phyloP scores from a whole-genome alignment of 2,888 invertebrate species.

The Sialis fuliginosa region DNA sequence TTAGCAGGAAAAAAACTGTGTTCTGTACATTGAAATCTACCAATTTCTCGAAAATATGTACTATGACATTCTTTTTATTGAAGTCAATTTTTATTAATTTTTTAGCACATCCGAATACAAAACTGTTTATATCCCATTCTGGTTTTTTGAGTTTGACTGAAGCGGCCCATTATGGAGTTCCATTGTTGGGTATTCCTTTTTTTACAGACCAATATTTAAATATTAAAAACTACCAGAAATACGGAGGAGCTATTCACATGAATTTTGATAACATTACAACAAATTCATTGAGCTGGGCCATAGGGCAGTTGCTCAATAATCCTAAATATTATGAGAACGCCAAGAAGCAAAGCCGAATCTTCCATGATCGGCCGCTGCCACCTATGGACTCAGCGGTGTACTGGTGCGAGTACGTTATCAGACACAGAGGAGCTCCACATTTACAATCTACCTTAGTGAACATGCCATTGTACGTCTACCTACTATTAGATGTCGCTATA shows the following conservation, averaged over 20 bases:
- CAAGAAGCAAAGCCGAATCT: constrained; percentile 7
- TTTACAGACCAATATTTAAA: constrained; percentile 32
- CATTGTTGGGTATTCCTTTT: constrained; percentile 32
- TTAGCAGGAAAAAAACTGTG: too few relatives aligned
- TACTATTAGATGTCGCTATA: too few relatives aligned
- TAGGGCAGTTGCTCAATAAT: constrained; percentile 23
- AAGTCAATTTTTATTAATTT: too few relatives aligned
- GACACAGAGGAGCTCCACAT: constrained; percentile 10
- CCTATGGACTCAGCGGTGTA: constrained; percentile 10
- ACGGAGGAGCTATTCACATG: constrained; percentile 23
- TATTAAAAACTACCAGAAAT: constrained; percentile 23
- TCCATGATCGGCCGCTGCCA: constrained; percentile 9
- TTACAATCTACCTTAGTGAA: constrained; percentile 3
- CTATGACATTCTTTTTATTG: too few relatives aligned
- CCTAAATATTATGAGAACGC: constrained; percentile 9
- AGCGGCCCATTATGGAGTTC: constrained; percentile 29
- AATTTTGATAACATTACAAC: constrained; percentile 23
- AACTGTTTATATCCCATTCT: constrained; percentile 37
- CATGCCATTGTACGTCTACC: too few relatives aligned
- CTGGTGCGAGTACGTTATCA: constrained; percentile 11
- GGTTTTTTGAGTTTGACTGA: constrained; percentile 37
- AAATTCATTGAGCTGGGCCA: constrained; percentile 20
- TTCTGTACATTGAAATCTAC: too few relatives aligned
- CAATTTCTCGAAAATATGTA: too few relatives aligned
- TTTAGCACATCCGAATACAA: constrained; percentile 31